Percentiles rank a stretch among this genome's conserved stretches.
These are phyloP conservation scores for Apodemia hepburni DNA, from an alignment of 2,888 invertebrate species.

Conservation along the genomic window DNA sequence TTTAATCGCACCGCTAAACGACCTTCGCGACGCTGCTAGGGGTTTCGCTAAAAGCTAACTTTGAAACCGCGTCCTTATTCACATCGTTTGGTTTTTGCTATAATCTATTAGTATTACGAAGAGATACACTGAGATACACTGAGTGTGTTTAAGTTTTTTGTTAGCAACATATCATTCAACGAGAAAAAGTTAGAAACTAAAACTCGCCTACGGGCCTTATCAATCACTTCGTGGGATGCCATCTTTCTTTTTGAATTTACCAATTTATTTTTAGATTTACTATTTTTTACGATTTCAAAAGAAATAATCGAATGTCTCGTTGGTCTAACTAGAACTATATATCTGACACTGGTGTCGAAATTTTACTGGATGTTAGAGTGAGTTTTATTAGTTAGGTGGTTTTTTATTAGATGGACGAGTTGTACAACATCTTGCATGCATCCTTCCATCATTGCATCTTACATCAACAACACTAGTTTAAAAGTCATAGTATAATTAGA, in stretches of 20 bases:
- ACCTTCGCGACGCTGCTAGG: background rate
- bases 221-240: background rate
- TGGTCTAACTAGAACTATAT: too few species aligned
- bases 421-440: too few species aligned
- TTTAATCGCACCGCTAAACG: background rate
- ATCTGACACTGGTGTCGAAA: too few species aligned
- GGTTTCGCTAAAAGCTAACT: background rate
- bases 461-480: too few species aligned
- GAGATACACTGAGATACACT: constrained; percentile 1
- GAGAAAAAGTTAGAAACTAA: background rate
- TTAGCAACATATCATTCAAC: background rate
- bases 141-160: background rate
- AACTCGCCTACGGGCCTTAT: constrained; percentile 9
- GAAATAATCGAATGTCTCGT: background rate
- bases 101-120: constrained; percentile 1
- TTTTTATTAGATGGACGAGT: too few species aligned
- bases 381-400: too few species aligned
- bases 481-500: too few species aligned
- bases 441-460: too few species aligned
- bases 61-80: background rate
- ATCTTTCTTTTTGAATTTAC: background rate
- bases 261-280: background rate
- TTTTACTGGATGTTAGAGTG: too few species aligned
- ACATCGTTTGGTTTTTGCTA: background rate
- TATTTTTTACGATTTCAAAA: background rate